phyloP scores from a whole-genome alignment of 2,888 invertebrate genomes.

The Aporophyla lueneburgensis region DNA sequence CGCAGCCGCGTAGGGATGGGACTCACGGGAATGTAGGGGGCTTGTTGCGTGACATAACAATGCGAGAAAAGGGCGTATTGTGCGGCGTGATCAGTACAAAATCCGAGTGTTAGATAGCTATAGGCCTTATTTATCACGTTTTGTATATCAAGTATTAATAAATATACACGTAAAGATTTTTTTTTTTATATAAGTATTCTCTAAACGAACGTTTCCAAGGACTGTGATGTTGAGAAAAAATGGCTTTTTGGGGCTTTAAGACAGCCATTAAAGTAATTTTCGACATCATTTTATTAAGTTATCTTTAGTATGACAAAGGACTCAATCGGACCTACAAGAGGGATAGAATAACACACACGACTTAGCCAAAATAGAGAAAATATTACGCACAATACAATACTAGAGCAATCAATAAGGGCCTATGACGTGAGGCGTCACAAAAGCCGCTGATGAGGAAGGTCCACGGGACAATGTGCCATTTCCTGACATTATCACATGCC shows the following conservation, averaged over 20 bases:
- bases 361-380: constrained; percentile 33
- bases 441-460: constrained; percentile 57
- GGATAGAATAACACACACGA: not conserved
- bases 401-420: constrained; percentile 39
- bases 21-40: constrained; percentile 3
- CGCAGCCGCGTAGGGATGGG: constrained; percentile 26
- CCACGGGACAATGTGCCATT: constrained; percentile 52
- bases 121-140: not conserved
- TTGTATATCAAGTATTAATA: not conserved
- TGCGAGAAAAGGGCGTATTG: not conserved
- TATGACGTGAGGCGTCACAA: constrained; percentile 48
- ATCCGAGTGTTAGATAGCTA: not conserved
- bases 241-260: not conserved
- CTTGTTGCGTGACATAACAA: not conserved
- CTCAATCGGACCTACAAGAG: constrained; percentile 3
- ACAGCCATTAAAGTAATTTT: too few species aligned
- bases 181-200: not conserved
- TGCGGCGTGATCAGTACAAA: not conserved
- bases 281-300: too few species aligned
- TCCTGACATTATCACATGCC: constrained; percentile 54
- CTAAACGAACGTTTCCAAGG: not conserved
- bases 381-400: constrained; percentile 32
- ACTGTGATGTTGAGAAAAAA: not conserved
- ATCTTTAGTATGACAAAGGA: not conserved
- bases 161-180: too few species aligned